Evolutionary conservation across 2,113 vertebrate genomes (phyloP).

Genomic region (Cygnus atratus): DNA sequence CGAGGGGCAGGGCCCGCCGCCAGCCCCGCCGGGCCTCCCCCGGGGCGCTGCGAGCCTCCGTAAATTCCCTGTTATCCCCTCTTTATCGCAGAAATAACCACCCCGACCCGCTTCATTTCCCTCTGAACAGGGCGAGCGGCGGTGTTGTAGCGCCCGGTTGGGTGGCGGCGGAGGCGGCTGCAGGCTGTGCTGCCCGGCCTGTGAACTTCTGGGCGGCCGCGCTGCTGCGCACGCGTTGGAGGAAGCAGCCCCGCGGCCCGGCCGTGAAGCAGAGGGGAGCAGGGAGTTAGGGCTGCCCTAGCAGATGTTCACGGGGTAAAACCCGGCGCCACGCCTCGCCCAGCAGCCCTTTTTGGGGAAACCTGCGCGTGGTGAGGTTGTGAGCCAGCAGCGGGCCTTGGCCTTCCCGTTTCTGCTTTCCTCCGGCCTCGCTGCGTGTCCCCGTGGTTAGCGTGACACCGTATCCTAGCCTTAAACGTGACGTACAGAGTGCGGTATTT

Average conservation of each 20-base stretch:
- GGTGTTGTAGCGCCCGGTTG: too few species aligned
- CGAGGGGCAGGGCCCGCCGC: too few species aligned
- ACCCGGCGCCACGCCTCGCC: not conserved
- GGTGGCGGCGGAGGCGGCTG: not conserved
- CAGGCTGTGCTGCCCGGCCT: not conserved
- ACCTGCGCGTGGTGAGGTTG: not conserved
- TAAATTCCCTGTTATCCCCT: too few species aligned
- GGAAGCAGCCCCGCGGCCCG: not conserved
- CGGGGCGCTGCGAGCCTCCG: too few species aligned
- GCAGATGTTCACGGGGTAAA: not conserved
- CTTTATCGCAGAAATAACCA: too few species aligned
- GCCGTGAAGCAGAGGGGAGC: too few species aligned
- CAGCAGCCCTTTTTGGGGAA: not conserved
- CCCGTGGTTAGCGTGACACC: not conserved
- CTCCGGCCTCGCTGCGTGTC: accelerated
- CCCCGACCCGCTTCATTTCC: too few species aligned
- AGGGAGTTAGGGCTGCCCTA: not conserved
- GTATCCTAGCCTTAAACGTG: not conserved
- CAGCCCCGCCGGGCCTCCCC: too few species aligned
- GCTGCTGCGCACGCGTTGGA: not conserved
- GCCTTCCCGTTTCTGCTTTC: accelerated
- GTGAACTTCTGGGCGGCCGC: not conserved
- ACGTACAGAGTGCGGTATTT: accelerated
- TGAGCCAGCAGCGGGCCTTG: not conserved
- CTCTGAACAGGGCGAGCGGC: too few species aligned